phyloP scores from a whole-genome alignment of 2,113 vertebrate genomes.

The Peromyscus polionotus region DNA sequence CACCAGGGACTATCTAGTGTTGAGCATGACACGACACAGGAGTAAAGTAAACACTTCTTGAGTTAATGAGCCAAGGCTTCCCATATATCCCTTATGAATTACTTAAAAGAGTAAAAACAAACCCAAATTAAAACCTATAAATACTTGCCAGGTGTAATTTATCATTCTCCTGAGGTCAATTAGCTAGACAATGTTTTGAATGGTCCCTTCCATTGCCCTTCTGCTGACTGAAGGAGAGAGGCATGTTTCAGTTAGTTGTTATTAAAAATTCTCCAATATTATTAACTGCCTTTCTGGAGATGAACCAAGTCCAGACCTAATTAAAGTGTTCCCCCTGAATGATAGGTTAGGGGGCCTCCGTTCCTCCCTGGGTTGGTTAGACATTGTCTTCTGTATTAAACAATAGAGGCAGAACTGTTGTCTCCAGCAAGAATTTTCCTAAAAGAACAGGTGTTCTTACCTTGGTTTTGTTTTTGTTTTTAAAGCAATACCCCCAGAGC shows the following conservation, averaged over 20 bases:
- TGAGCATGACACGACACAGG: neutral
- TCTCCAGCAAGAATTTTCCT: neutral
- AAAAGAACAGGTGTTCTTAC: conserved; percentile 38
- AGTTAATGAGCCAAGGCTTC: conserved; percentile 50
- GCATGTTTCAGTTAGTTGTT: conserved; percentile 20
- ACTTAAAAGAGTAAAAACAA: conserved; percentile 54
- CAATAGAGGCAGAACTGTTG: conserved; percentile 34
- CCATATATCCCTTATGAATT: conserved; percentile 14
- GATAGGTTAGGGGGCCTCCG: neutral
- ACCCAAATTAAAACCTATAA: conserved; percentile 30
- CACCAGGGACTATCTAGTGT: neutral
- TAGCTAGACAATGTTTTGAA: conserved; percentile 22
- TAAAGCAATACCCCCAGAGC: neutral
- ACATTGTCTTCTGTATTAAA: conserved; percentile 48
- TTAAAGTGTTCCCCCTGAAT: conserved; percentile 35
- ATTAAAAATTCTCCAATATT: conserved; percentile 50
- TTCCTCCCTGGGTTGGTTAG: neutral
- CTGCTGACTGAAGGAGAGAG: neutral
- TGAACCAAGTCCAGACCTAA: conserved; percentile 46
- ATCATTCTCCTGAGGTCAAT: conserved; percentile 28
- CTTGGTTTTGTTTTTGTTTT: neutral
- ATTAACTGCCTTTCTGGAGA: conserved; percentile 58
- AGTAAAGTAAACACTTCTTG: neutral
- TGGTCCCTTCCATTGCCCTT: conserved; percentile 17
- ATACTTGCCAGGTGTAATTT: neutral